Base-by-base conservation (phyloP, 2,888 invertebrate genomes). In the Agonum fuliginosum region DNA sequence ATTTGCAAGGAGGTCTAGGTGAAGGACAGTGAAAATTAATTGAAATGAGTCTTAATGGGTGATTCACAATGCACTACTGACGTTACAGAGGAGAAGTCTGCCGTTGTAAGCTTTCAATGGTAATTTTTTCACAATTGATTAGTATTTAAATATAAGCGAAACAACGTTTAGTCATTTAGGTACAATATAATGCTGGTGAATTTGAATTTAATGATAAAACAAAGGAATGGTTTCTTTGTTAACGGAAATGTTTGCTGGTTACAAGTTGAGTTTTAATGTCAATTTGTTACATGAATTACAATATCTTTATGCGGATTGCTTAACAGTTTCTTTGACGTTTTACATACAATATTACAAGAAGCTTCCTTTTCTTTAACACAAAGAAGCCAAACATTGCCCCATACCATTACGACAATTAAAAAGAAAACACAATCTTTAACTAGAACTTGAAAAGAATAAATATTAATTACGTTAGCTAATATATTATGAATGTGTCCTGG, bases 21-120 rank as follows among this genome's bases (percentile, higher is more conserved):
- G 65, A 74, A 74, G 74, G 74, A 41, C 46, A 46, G 12, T 22
- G 24, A 58, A 14, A 58, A 73, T 37, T 73, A 73, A 58, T 73
- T 58, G 37, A 37, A 73, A 58, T 20, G 37, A 41, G 24, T 20
- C 17, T 58, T 58, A 73, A 73, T 58, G 54, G 41, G 41, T 73
- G 73, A 73, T 22, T 73, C 73, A 62, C 30, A 30, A 62, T n/a
- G 30, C 30, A 62, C 58, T 62, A 58, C 58, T 30, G 58, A 30
- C 30, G 27, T 30, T n/a, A n/a, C n/a, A n/a, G n/a, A n/a, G n/a
- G n/a, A n/a, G n/a, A n/a, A n/a, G n/a, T n/a, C n/a, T n/a, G n/a
- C n/a, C 8, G 17, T 62, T 62, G 12, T 30, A 30, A 12, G 54
- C 5, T 30, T 30, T 62, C 10, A 10, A 30, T 62, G 27, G 6